phyloP scores from a whole-genome alignment of 2,113 vertebrate species.

The Eulemur macaco region DNA sequence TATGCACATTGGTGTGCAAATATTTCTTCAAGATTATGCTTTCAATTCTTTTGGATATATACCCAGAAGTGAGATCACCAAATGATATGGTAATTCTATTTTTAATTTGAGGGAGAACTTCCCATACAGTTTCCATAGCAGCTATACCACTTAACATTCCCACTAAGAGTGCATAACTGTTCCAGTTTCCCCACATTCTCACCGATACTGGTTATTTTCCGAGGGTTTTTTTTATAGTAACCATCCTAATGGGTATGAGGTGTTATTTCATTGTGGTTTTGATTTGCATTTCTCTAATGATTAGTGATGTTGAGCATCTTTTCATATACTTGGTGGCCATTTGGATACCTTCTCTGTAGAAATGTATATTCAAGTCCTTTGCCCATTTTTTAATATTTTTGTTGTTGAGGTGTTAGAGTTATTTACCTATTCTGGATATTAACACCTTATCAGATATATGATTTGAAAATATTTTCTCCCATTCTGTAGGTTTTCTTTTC shows the following conservation, averaged over 20 bases:
- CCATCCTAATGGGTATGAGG: background rate
- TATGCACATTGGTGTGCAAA: background rate
- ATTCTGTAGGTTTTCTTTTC: background rate
- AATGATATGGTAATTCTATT: background rate
- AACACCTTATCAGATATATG: background rate
- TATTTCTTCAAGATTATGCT: background rate
- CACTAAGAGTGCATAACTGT: background rate
- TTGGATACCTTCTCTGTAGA: background rate
- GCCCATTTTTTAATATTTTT: background rate
- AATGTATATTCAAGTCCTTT: background rate
- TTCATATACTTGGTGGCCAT: background rate
- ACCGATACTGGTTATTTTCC: background rate
- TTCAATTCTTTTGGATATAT: background rate
- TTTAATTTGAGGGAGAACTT: background rate
- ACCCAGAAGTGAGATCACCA: background rate
- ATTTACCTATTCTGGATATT: background rate
- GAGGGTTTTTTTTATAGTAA: background rate
- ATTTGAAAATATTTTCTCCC: background rate
- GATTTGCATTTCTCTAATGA: background rate
- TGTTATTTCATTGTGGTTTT: background rate
- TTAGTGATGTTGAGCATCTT: background rate
- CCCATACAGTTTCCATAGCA: background rate
- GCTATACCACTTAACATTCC: background rate
- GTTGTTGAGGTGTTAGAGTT: background rate
- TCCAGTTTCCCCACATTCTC: background rate